phyloP scores from a whole-genome alignment of 2,888 invertebrate species.

The Deroplatys truncata region DNA sequence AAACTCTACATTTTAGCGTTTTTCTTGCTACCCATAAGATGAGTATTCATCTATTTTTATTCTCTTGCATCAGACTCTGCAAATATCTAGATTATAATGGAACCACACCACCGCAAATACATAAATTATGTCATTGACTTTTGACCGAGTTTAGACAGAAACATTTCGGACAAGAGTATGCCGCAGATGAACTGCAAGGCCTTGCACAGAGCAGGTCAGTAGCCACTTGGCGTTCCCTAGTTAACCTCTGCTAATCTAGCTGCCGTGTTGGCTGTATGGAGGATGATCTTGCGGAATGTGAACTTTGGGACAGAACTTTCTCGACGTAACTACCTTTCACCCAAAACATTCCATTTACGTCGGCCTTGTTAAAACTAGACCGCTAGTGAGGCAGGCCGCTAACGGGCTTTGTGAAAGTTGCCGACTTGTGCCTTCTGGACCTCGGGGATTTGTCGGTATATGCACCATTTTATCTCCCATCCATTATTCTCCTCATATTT shows the following conservation, averaged over 20 bases:
- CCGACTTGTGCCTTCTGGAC: background rate
- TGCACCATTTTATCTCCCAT: background rate
- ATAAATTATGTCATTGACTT: too few species aligned
- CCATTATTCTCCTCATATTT: background rate
- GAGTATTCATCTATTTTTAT: too few species aligned
- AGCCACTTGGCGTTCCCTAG: background rate
- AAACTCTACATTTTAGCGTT: too few species aligned
- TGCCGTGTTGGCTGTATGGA: background rate
- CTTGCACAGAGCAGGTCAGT: background rate
- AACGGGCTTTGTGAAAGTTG: background rate
- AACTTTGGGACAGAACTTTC: background rate
- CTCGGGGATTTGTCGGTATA: background rate
- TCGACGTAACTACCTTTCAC: background rate
- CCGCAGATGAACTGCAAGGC: too few species aligned
- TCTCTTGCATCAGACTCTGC: too few species aligned
- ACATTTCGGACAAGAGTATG: too few species aligned
- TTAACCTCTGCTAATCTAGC: background rate
- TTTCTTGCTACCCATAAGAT: too few species aligned
- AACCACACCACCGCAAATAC: too few species aligned
- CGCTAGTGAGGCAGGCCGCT: background rate
- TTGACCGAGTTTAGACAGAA: too few species aligned
- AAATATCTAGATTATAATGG: too few species aligned
- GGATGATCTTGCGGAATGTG: background rate
- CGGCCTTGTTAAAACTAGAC: background rate
- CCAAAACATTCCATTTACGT: background rate